phyloP scores from a whole-genome alignment of 2,113 vertebrate genomes.

The Mormyrus lacerda region DNA sequence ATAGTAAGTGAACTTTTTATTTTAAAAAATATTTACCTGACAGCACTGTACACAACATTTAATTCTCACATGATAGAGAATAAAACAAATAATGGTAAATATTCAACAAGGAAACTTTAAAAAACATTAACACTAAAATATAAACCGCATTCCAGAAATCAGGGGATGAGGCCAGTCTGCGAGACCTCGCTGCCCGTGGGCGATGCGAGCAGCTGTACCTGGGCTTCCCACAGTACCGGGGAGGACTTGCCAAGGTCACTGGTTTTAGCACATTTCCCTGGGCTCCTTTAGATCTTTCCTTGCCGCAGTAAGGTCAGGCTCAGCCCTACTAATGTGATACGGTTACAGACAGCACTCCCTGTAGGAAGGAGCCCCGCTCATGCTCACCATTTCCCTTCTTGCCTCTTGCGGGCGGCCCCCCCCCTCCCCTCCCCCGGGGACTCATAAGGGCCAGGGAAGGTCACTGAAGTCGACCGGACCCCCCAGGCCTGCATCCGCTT shows the following conservation, averaged over 20 bases:
- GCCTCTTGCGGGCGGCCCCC: not conserved
- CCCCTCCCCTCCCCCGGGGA: not conserved
- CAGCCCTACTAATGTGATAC: not conserved
- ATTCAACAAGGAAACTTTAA: slow-evolving; percentile 69
- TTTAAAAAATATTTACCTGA: slow-evolving; percentile 77
- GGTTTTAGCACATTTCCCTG: not conserved
- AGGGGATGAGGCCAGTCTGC: slow-evolving; percentile 66
- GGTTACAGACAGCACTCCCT: not conserved
- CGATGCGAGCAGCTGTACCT: not conserved
- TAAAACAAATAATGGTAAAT: slow-evolving; percentile 75
- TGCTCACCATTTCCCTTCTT: not conserved
- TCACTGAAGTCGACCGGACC: slow-evolving; percentile 99
- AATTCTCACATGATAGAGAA: slow-evolving; percentile 76
- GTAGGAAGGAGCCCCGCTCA: not conserved
- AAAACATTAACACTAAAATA: slow-evolving; percentile 73
- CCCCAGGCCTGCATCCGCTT: slow-evolving; percentile 92
- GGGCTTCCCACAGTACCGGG: not conserved
- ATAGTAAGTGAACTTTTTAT: not conserved
- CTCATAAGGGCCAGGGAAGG: slow-evolving; percentile 94
- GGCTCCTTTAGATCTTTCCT: not conserved
- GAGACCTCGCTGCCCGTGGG: not conserved
- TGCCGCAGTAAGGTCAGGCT: not conserved
- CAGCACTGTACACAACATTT: slow-evolving; percentile 74
- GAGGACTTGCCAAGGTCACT: not conserved
- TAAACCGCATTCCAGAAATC: slow-evolving; percentile 57